These are phyloP conservation scores for Deroplatys truncata DNA, from an alignment of 2,888 invertebrate species.

Conservation along the genomic window DNA sequence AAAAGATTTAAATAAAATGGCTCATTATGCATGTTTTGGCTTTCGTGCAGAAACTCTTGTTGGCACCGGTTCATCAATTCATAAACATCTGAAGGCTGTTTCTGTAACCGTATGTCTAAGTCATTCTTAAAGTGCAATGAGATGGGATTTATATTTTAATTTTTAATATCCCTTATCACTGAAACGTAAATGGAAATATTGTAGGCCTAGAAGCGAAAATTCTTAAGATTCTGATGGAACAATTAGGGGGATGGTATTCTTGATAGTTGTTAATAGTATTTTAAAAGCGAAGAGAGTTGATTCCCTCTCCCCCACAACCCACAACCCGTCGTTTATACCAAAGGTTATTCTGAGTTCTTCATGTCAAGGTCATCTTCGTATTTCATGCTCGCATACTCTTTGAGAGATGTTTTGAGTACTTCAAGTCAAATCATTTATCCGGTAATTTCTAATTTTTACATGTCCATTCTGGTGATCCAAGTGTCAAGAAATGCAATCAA, in stretches of 20 bases:
- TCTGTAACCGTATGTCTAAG: not conserved
- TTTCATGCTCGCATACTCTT: not conserved
- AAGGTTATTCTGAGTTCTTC: not conserved
- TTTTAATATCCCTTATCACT: not conserved
- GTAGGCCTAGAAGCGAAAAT: not conserved
- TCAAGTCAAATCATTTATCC: not conserved
- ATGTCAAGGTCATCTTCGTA: slow-evolving; percentile 3
- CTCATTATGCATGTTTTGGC: not conserved
- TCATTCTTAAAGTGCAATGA: slow-evolving; percentile 8
- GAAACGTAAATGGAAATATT: not conserved
- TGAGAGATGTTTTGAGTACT: not conserved
- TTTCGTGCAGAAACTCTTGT: not conserved
- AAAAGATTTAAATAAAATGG: not conserved
- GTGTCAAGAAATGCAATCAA: not conserved
- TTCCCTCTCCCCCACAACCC: not conserved
- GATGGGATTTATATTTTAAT: not conserved
- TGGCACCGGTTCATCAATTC: not conserved
- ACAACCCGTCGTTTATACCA: not conserved
- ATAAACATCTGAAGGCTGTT: not conserved
- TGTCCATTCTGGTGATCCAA: not conserved
- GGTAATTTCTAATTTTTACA: not conserved
- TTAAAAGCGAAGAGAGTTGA: not conserved
- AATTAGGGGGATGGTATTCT: slow-evolving; percentile 11
- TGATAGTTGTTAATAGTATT: not conserved
- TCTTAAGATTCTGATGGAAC: not conserved